Evolutionary conservation across 2,888 invertebrate species (phyloP).

Genomic region (Serrognathus titanus): DNA sequence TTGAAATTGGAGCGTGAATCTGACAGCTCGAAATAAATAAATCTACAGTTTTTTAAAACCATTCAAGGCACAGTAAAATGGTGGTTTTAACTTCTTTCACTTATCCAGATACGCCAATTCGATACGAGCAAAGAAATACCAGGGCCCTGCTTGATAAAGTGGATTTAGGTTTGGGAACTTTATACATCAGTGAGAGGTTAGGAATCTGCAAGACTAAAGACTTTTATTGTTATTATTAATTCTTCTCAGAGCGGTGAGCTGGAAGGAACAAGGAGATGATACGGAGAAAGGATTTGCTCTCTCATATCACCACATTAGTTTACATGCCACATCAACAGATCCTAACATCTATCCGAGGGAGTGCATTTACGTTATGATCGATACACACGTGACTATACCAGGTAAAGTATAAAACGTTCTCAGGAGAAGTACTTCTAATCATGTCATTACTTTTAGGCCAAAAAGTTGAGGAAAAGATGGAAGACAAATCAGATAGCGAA

Average conservation of each 20-base stretch:
- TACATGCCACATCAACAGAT: constrained; percentile 71
- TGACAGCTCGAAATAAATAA: constrained; percentile 10
- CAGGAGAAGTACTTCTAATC: too few relatives aligned
- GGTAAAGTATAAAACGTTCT: constrained; percentile 40
- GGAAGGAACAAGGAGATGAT: constrained; percentile 57
- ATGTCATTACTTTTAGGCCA: too few relatives aligned
- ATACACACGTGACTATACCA: constrained; percentile 56
- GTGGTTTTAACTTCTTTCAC: constrained; percentile 43
- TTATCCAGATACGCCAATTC: constrained; percentile 45
- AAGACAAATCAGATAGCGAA: constrained; percentile 45
- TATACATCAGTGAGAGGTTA: constrained; percentile 65
- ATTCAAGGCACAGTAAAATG: constrained; percentile 34
- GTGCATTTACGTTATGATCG: constrained; percentile 68
- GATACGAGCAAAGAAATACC: constrained; percentile 54
- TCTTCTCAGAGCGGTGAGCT: constrained; percentile 51
- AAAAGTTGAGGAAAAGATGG: constrained; percentile 4
- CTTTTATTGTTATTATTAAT: background rate
- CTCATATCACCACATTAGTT: constrained; percentile 64
- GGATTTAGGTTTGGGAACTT: constrained; percentile 60
- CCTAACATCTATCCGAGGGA: constrained; percentile 58
- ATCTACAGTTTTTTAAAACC: constrained; percentile 4
- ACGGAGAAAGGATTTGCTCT: constrained; percentile 62
- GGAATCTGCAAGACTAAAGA: background rate
- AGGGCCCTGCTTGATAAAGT: constrained; percentile 55
- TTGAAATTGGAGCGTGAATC: constrained; percentile 13